Base-by-base conservation (phyloP, 2,888 invertebrate genomes). In the Eristalis intricaria region DNA sequence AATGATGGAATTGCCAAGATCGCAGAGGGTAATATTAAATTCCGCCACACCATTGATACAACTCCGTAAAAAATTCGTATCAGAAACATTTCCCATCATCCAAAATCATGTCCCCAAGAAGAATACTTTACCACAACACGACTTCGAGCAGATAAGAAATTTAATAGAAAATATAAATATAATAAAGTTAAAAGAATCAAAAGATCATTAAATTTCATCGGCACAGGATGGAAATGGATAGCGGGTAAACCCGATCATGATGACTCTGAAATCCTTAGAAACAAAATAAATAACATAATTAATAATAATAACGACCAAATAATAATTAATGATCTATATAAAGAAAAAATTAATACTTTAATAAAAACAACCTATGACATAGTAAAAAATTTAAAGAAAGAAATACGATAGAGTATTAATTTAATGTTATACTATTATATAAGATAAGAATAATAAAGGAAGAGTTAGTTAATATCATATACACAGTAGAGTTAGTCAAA, bases 191-290 rank as follows among this genome's bases (percentile, higher is more conserved):
- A 70, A 50, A 69, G 60, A 23, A 26, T n/a, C 15, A 73, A 56
- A 77, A 74, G 73, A 63, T 76, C 77, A 29, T 19, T 86, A 56
- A 74, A 82, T 68, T 65, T 82, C 10, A 63, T 84, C 15, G 80
- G 84, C 15, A 80, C 58, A 60, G 56, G 56, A 56, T 70, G 64
- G 58, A 70, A 70, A 29, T 70, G 69, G 69, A 50, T 77, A 15
- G 66, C 66, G 19, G 77, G 83, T 35, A 73, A 15, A 32, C 79
- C 79, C 38, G 77, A 84, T 40, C 79, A 75, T 65, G 65, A 84
- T 13, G 65, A 84, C 26, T 74, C 70, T 32, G 56, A 61, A 22
- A 74, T 79, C 4, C 15, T 79, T 32, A 68, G 32, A 64, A 13
- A 26, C 3, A 63, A 63, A 68, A 66, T 66, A 60, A 58, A 58